Evolutionary conservation across 2,113 vertebrate species (phyloP), one percentile per base, ranked within the genome.

Genomic region (Lamprologus sp.): DNA sequence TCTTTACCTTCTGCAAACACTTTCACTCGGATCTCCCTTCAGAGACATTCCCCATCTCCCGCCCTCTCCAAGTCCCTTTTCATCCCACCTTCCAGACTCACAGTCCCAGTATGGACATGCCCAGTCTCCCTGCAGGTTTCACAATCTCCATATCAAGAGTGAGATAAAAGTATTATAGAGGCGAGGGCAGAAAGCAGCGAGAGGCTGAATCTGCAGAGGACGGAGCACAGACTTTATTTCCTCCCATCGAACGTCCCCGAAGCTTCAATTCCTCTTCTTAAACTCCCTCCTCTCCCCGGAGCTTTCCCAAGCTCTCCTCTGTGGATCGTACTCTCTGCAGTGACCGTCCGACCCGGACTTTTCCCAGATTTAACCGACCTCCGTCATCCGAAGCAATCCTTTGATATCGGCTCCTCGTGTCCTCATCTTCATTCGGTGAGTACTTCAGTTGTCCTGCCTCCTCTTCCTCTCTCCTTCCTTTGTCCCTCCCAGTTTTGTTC

Each of bases 381-480:
- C 89, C 81, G 4, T 93, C 85, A 84, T 90, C 93, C 13, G 8
- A 82, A 89, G 87, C 82, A 93, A 83, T 92, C 94, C 90, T 89
- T 87, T 93, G 86, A 93, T 70, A 91, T 92, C 79, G 40, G 85
- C 93, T 92, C 79, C 95, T 91, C 85, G 91, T 93, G 89, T 93
- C 88, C 84, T 93, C 95, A 89, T 92, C 94, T 94, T 95, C 92
- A 93, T 95, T 96, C 94, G 91, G 95, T 96, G 94, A 96, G 95
- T 96, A 95, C 79, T 51, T 83, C 82, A 6, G 17, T 51, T 8
- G 6, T 15, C 11, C 14, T 23, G 13, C 31, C 21, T 49, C 12
- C 17, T 15, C 10, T 23, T 3, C 45, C 37, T 6, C 37, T 4
- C 19, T 21, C 9, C 11, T 28, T 23, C 42, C 28, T 55, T 10